Base-by-base conservation (phyloP, 1,140 invertebrate species). In the Macrosteles quadrilineatus region DNA sequence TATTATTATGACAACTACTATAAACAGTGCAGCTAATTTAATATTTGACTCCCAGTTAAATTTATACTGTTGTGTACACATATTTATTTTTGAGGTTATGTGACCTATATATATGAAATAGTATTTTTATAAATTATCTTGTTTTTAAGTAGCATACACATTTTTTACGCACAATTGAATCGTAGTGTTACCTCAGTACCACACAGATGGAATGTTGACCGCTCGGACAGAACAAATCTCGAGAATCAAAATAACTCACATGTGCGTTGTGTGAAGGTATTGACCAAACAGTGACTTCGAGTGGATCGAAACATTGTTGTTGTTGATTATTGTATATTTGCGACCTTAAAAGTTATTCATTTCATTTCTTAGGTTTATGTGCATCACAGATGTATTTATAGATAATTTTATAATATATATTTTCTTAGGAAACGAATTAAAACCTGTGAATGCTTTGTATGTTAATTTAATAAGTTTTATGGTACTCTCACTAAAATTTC, bases 301-400 rank as follows among this genome's bases (percentile, higher is more conserved):
- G 11, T 6, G 11, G 47, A 53, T 53, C 21, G 47, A 53, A 53
- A 53, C 21, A 53, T 53, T 53, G 11, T 53, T 19, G 47, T 53
- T 53, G 47, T 53, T 53, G 47, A 53, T 53, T 53, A 53, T 53
- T 53, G 19, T 53, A 21, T 53, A 53, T 14, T 40, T 53, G 47
- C 47, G 47, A 21, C 11, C 47, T 53, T 53, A n/a, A 17, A 53
- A 53, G 47, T 53, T 53, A 6, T 6, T 14, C 11, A 53, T 53
- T 53, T 53, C 47, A 17, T 53, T 53, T 21, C 6, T 53, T 17
- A 53, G 36, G 36, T 53, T 53, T 53, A 53, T 6, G 47, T 53
- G 47, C 47, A 53, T 53, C 47, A 53, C 47, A 21, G 47, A 53
- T 53, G 47, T 53, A 17, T 53, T 53, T 53, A 53, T 53, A 53